Percentiles rank a stretch among this genome's conserved stretches.
Conservation (phyloP, 2,888 invertebrate genomes). For the Metalampra italica region DNA sequence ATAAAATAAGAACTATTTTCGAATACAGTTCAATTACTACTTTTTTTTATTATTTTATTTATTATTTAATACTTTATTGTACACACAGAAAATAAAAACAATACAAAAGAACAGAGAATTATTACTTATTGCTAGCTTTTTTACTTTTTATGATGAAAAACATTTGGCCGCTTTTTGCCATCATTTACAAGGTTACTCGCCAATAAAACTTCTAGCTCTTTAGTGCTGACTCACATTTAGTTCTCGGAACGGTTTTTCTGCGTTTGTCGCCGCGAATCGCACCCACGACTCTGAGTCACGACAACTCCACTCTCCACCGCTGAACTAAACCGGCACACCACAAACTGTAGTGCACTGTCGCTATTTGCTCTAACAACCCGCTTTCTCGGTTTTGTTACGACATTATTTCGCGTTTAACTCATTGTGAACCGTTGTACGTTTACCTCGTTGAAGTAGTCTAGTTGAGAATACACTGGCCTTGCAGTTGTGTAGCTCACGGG, state of each 20-base stretch:
- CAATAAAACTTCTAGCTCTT: background rate
- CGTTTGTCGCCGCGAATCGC: constrained; percentile 19
- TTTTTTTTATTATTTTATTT: too few species aligned
- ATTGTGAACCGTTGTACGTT: background rate
- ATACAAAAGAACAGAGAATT: too few species aligned
- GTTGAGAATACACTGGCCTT: too few species aligned
- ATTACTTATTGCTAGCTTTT: background rate
- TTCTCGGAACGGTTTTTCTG: constrained; percentile 20
- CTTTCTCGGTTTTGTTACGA: constrained; percentile 34
- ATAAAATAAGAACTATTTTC: too few species aligned
- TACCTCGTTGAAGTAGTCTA: too few species aligned
- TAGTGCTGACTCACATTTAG: constrained; percentile 23
- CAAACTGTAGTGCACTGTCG: constrained; percentile 19
- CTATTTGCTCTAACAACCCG: constrained; percentile 24
- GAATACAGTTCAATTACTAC: too few species aligned
- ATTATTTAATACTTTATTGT: too few species aligned
- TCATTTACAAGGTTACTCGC: background rate
- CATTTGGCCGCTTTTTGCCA: background rate
- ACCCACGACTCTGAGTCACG: constrained; percentile 45
- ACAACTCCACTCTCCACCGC: constrained; percentile 8
- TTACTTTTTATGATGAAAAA: background rate
- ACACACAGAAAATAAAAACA: too few species aligned
- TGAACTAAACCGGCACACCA: constrained; percentile 25
- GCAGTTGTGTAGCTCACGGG: too few species aligned
- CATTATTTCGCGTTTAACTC: constrained; percentile 17